phyloP scores from a whole-genome alignment of 2,888 invertebrate species.

The Matsumyia berberina region DNA sequence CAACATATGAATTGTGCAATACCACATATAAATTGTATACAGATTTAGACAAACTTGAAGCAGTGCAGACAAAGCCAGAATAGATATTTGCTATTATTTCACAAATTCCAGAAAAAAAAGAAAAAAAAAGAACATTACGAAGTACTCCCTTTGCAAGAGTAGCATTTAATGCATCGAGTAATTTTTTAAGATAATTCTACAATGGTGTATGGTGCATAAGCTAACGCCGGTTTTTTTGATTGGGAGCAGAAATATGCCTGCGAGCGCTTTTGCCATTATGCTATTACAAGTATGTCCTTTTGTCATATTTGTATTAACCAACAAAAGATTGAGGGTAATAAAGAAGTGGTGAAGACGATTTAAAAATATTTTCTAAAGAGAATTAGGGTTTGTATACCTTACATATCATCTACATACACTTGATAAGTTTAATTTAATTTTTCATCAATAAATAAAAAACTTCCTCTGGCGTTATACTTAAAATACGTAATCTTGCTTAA shows the following conservation, averaged over 20 bases:
- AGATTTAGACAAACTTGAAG: slow-evolving; percentile 42
- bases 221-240: slow-evolving; percentile 17
- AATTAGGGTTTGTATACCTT: not conserved
- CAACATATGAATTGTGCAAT: slow-evolving; percentile 30
- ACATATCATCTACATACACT: no score
- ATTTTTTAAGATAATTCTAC: slow-evolving; percentile 74
- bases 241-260: slow-evolving; percentile 12
- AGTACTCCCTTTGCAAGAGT: slow-evolving; percentile 13
- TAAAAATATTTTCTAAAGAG: not conserved
- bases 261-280: slow-evolving; percentile 6
- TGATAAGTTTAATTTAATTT: no score
- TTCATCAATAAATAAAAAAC: no score
- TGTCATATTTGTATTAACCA: not conserved
- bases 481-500: no score
- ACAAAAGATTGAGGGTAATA: slow-evolving; percentile 2
- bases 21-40: slow-evolving; percentile 27
- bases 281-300: not conserved
- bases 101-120: slow-evolving; percentile 19
- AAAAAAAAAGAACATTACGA: not conserved
- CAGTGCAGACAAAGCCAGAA: slow-evolving; percentile 27
- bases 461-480: no score
- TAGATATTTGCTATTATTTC: slow-evolving; percentile 27
- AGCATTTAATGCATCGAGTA: slow-evolving; percentile 74
- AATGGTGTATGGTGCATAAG: not conserved
- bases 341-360: not conserved